Evolutionary conservation across 2,797 vertebrate species (phyloP).

Genomic region (Anniella stebbinsi): DNA sequence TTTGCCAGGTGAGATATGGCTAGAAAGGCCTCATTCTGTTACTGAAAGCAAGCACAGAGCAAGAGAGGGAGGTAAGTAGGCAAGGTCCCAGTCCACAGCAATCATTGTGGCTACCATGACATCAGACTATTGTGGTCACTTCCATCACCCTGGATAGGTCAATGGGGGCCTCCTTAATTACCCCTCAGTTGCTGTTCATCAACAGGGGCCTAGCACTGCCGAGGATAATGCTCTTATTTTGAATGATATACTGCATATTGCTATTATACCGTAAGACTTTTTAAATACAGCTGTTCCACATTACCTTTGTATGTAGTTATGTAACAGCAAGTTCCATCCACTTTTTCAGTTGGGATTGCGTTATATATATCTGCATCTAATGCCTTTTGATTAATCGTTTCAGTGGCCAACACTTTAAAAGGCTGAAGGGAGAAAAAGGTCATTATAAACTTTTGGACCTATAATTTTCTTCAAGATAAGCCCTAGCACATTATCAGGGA

Average conservation of each 20-base stretch:
- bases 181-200: background rate
- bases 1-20: background rate
- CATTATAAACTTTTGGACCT: background rate
- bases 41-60: background rate
- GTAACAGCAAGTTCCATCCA: conserved; percentile 97
- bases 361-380: conserved; percentile 83
- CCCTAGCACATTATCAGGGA: background rate
- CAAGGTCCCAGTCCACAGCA: too few species aligned
- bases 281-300: background rate
- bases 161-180: background rate
- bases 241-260: background rate
- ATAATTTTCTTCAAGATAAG: background rate
- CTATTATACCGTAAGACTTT: background rate
- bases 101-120: too few species aligned
- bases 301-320: conserved; percentile 88
- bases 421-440: conserved; percentile 78
- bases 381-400: conserved; percentile 85
- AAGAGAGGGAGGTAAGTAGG: background rate
- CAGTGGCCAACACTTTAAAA: conserved; percentile 93
- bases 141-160: background rate
- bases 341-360: conserved; percentile 91
- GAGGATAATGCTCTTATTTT: background rate
- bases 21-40: background rate
- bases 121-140: background rate
- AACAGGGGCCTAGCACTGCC: background rate